Evolutionary conservation across 2,797 vertebrate species (phyloP).

Genomic region (Monodelphis domestica): DNA sequence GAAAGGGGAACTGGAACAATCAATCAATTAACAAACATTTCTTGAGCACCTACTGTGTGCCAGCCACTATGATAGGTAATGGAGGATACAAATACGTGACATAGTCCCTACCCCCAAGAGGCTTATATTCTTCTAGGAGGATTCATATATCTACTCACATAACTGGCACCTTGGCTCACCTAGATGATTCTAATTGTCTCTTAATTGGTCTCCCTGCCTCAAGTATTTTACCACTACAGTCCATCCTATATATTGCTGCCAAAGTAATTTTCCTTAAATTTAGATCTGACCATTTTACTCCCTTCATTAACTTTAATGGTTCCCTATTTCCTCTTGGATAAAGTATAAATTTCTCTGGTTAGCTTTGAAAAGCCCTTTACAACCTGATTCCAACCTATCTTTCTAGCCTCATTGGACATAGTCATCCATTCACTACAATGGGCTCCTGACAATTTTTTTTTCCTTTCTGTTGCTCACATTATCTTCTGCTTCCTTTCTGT

Average conservation of each 20-base stretch:
- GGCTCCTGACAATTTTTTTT: not conserved
- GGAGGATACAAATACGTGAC: not conserved
- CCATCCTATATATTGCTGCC: not conserved
- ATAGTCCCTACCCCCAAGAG: not conserved
- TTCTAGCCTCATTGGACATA: not conserved
- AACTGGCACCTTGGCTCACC: not conserved
- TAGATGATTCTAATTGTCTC: not conserved
- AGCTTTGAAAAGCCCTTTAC: not conserved
- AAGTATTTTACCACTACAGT: not conserved
- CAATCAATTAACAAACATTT: not conserved
- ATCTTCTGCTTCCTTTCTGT: not conserved
- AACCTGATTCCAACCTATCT: not conserved
- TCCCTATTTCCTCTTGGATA: not conserved
- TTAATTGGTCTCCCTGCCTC: too few relatives aligned
- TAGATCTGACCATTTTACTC: not conserved
- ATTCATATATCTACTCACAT: not conserved
- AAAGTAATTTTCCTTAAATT: not conserved
- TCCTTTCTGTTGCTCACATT: not conserved
- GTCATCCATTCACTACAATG: not conserved
- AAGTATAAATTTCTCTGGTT: not conserved
- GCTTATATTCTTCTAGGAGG: not conserved
- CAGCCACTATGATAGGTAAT: not conserved
- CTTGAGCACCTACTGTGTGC: not conserved
- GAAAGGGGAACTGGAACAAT: not conserved
- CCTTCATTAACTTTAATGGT: not conserved